These are phyloP conservation scores for Colletes collaris DNA, from an alignment of 2,888 invertebrate genomes.

Conservation along the genomic window DNA sequence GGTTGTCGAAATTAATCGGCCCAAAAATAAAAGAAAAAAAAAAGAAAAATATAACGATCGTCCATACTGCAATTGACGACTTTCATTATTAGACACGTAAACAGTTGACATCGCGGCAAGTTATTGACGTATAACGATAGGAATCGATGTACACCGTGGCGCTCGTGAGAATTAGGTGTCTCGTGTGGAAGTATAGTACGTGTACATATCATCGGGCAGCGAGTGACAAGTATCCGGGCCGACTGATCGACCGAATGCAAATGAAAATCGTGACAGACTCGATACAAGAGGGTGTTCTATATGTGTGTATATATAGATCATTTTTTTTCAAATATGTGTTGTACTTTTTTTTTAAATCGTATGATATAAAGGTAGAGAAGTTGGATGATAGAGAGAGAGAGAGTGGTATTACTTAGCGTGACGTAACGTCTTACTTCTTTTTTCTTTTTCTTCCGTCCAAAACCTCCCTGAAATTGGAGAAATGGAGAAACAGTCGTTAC, in stretches of 20 bases:
- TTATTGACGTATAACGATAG: conserved; percentile 7
- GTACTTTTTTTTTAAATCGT: conserved; percentile 5
- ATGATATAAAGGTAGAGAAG: conserved; percentile 47
- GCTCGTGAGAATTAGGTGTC: conserved; percentile 39
- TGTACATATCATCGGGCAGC: conserved; percentile 22
- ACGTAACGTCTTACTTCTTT: conserved; percentile 95
- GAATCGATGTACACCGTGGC: conserved; percentile 58
- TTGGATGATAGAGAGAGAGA: conserved; percentile 64
- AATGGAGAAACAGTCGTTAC: conserved; percentile 83
- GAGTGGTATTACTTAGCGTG: conserved; percentile 80
- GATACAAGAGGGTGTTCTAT: neutral
- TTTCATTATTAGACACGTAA: neutral
- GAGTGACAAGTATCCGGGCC: conserved; percentile 39
- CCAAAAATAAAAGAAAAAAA: too few species aligned
- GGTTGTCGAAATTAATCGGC: too few species aligned
- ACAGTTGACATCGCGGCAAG: conserved; percentile 10
- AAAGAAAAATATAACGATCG: neutral
- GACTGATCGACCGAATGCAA: conserved; percentile 43
- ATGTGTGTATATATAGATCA: conserved; percentile 10
- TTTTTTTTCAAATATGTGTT: conserved; percentile 5
- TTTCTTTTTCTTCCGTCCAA: conserved; percentile 99
- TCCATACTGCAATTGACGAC: neutral
- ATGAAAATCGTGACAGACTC: conserved; percentile 7
- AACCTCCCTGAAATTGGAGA: conserved; percentile 91
- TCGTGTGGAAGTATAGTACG: conserved; percentile 24